phyloP scores from a whole-genome alignment of 2,797 vertebrate species.

The Phataginus tetradactyla region DNA sequence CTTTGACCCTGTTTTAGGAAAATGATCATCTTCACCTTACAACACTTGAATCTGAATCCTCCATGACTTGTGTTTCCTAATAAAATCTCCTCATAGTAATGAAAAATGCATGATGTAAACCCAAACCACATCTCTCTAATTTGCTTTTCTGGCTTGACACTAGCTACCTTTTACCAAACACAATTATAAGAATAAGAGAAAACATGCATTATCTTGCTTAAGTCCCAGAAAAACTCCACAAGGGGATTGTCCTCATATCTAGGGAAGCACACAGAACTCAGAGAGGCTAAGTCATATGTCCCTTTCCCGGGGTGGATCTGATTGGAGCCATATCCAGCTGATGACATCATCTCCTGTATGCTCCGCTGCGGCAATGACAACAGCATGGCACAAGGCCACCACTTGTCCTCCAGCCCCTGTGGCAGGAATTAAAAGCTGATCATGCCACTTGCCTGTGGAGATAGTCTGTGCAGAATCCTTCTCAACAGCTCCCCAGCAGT shows the following conservation, averaged over 20 bases:
- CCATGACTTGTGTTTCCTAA: not conserved
- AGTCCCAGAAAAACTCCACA: not conserved
- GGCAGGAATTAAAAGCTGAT: not conserved
- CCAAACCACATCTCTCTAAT: not conserved
- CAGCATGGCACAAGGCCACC: not conserved
- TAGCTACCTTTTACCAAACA: not conserved
- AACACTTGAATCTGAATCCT: not conserved
- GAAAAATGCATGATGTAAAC: not conserved
- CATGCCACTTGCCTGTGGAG: not conserved
- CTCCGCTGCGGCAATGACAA: not conserved
- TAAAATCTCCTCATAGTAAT: not conserved
- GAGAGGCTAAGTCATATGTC: not conserved
- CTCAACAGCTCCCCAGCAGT: not conserved
- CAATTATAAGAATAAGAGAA: conserved; percentile 1
- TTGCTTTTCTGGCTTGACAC: not conserved
- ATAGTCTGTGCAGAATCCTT: not conserved
- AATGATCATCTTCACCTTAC: not conserved
- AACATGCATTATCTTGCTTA: not conserved
- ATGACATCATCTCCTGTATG: not conserved
- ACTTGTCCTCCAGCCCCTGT: not conserved
- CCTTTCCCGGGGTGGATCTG: not conserved
- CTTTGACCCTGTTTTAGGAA: not conserved
- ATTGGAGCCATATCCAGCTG: not conserved
- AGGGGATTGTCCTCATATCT: not conserved
- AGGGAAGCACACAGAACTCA: not conserved